phyloP scores from a whole-genome alignment of 2,888 invertebrate species.

The Eilema caniola region DNA sequence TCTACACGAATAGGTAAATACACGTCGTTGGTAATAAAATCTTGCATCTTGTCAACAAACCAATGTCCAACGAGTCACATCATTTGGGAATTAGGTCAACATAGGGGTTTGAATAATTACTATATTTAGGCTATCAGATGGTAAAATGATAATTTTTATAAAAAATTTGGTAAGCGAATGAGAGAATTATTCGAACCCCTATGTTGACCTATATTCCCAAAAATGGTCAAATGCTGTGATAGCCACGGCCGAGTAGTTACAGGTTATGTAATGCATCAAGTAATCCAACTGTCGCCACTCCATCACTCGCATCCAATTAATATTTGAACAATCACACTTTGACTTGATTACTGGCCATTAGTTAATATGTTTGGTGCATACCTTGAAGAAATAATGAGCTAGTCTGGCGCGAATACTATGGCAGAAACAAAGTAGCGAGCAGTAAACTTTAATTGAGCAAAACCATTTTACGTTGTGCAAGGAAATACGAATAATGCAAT shows the following conservation, averaged over 20 bases:
- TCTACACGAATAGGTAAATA: too few species aligned
- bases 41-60: too few species aligned
- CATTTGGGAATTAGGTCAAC: too few species aligned
- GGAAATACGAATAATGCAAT: slow-evolving; percentile 25
- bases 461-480: slow-evolving; percentile 25
- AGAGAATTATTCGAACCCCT: not conserved
- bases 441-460: slow-evolving; percentile 26
- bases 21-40: too few species aligned
- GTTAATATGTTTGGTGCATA: not conserved
- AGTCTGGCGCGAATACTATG: slow-evolving; percentile 28
- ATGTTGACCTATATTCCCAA: not conserved
- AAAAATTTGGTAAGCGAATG: too few species aligned
- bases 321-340: not conserved
- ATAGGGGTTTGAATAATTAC: too few species aligned
- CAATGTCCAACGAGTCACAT: too few species aligned
- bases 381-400: slow-evolving; percentile 37
- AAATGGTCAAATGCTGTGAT: not conserved
- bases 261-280: not conserved
- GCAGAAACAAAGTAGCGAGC: slow-evolving; percentile 40
- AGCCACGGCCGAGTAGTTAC: not conserved
- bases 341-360: not conserved
- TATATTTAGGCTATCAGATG: too few species aligned
- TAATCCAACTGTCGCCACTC: not conserved
- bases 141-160: too few species aligned
- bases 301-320: not conserved